A percentile compares a stretch with the other conserved stretches of the same genome.
Conservation (phyloP, 2,888 invertebrate genomes). For the Mesoligia furuncula region DNA sequence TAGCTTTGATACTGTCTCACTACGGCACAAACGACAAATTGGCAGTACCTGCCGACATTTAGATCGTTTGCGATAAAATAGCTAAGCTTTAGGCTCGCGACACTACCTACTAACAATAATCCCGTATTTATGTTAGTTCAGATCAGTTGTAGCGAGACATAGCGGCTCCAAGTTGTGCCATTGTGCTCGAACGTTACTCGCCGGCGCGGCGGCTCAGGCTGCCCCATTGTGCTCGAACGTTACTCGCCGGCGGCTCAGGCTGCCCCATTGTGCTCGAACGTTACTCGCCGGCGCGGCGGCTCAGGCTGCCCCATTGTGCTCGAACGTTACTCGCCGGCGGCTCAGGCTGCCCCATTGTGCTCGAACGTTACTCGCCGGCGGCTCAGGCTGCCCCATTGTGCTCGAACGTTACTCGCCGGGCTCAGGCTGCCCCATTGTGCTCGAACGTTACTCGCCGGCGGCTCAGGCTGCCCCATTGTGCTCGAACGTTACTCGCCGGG, state of each 20-base stretch:
- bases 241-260: conserved; percentile 13
- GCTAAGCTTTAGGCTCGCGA: neutral
- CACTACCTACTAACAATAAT: neutral
- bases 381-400: too few species aligned
- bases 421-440: conserved; percentile 13
- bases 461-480: conserved; percentile 26
- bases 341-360: conserved; percentile 27
- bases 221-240: conserved; percentile 23
- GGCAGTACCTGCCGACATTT: neutral
- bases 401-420: conserved; percentile 7
- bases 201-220: conserved; percentile 16
- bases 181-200: conserved; percentile 23
- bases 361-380: conserved; percentile 6
- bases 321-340: conserved; percentile 3
- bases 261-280: conserved; percentile 19
- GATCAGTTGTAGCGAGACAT: conserved; percentile 4
- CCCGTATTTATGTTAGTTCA: conserved; percentile 14
- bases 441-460: too few species aligned
- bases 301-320: too few species aligned
- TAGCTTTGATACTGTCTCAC: neutral
- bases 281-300: conserved; percentile 4
- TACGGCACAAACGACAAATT: neutral
- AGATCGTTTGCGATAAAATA: neutral
- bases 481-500: conserved; percentile 9
- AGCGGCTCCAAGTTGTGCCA: conserved; percentile 3